These are phyloP conservation scores for Pygoscelis adeliae DNA, from an alignment of 2,113 vertebrate genomes.

Conservation along the genomic window DNA sequence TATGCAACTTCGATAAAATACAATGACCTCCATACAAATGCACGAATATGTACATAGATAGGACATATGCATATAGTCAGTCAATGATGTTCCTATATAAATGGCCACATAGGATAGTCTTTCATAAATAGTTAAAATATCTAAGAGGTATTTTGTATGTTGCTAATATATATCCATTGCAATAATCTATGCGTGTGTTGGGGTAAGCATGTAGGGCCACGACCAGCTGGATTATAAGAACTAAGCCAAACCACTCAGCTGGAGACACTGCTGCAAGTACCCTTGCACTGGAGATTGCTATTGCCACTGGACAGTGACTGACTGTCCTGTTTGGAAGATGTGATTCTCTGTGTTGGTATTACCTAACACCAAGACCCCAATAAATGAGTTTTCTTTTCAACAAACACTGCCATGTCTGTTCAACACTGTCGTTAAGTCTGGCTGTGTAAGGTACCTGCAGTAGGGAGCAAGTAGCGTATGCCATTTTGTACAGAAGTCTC, in stretches of 20 bases:
- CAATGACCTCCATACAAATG: not conserved
- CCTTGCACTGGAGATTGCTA: not conserved
- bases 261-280: not conserved
- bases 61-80: not conserved
- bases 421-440: not conserved
- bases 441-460: not conserved
- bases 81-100: not conserved
- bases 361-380: not conserved
- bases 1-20: not conserved
- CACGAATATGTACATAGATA: not conserved
- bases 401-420: rapidly evolving
- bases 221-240: not conserved
- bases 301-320: not conserved
- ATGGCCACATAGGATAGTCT: not conserved
- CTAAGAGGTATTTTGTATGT: not conserved
- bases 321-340: not conserved
- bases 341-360: not conserved
- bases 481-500: rapidly evolving
- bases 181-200: not conserved
- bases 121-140: not conserved
- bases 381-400: not conserved
- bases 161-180: not conserved
- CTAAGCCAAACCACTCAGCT: not conserved
- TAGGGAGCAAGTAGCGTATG: rapidly evolving
- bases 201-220: not conserved